A percentile compares a stretch with the other conserved stretches of the same genome.
These are phyloP conservation scores for Vidua chalybeata DNA, from an alignment of 2,113 vertebrate genomes.

Conservation along the genomic window DNA sequence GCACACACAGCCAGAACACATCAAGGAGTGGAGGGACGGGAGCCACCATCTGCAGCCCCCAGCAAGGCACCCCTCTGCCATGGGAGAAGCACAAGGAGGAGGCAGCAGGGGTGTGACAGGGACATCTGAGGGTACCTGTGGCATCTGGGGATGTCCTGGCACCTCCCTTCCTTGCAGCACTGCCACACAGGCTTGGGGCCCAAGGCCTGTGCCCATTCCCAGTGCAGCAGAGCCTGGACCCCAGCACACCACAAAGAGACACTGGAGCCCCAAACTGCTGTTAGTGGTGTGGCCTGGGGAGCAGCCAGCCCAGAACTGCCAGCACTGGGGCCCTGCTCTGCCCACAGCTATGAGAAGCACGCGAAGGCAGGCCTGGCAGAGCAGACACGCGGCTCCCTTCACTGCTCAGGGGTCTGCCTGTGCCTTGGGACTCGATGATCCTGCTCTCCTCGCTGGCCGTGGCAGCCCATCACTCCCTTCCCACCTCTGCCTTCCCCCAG, in stretches of 20 bases:
- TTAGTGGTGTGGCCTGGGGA: not conserved
- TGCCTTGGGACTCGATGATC: not conserved
- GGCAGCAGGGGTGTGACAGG: not conserved
- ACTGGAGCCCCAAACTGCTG: fast-evolving
- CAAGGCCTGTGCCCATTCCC: not conserved
- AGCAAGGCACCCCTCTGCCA: not conserved
- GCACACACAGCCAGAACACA: fast-evolving
- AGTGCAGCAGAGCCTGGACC: not conserved
- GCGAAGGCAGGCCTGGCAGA: not conserved
- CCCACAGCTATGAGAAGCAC: not conserved
- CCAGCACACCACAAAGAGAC: fast-evolving
- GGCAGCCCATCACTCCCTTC: not conserved
- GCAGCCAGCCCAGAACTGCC: fast-evolving
- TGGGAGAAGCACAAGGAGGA: not conserved
- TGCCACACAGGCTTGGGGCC: not conserved
- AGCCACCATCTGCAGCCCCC: not conserved
- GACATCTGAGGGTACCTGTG: not conserved
- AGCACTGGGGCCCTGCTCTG: not conserved
- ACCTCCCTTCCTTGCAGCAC: not conserved
- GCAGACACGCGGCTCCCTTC: fast-evolving
- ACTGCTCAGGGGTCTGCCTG: not conserved
- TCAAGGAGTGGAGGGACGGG: too few species aligned
- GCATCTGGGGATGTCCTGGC: not conserved
- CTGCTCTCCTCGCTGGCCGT: fast-evolving
- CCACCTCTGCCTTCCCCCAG: not conserved